A percentile compares a stretch with the other conserved stretches of the same genome.
Conservation (phyloP, 2,888 invertebrate genomes). For the Acleris emargana region DNA sequence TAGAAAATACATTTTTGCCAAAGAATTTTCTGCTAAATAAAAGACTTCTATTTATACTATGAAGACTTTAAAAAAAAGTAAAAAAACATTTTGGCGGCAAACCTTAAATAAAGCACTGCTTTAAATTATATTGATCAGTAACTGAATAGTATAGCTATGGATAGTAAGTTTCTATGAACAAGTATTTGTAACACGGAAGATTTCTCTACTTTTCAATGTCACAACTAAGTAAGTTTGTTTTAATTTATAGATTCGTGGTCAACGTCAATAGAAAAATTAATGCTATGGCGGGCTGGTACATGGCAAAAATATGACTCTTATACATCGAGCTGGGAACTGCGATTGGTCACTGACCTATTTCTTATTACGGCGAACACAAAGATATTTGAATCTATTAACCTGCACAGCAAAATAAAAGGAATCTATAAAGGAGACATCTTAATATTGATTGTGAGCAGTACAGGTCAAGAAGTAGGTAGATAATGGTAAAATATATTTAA, state of each 20-base stretch:
- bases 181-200: no score
- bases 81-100: conserved; percentile 11
- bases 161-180: conserved; percentile 6
- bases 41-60: no score
- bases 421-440: conserved; percentile 66
- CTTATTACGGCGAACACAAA: conserved; percentile 56
- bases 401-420: conserved; percentile 65
- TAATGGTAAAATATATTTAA: conserved; percentile 3
- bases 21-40: no score
- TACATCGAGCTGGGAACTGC: conserved; percentile 46
- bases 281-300: conserved; percentile 57
- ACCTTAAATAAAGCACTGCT: neutral
- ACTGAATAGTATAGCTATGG: neutral
- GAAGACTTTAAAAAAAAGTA: no score
- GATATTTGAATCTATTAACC: conserved; percentile 64
- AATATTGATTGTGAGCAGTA: conserved; percentile 55
- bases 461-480: conserved; percentile 53
- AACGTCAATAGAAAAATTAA: conserved; percentile 61
- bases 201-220: neutral
- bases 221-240: neutral
- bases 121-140: no score
- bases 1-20: no score
- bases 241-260: conserved; percentile 51
- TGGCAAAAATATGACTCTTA: conserved; percentile 60
- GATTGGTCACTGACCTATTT: conserved; percentile 62